Evolutionary conservation across 2,113 vertebrate species (phyloP).

Genomic region (Calyptomena viridis): DNA sequence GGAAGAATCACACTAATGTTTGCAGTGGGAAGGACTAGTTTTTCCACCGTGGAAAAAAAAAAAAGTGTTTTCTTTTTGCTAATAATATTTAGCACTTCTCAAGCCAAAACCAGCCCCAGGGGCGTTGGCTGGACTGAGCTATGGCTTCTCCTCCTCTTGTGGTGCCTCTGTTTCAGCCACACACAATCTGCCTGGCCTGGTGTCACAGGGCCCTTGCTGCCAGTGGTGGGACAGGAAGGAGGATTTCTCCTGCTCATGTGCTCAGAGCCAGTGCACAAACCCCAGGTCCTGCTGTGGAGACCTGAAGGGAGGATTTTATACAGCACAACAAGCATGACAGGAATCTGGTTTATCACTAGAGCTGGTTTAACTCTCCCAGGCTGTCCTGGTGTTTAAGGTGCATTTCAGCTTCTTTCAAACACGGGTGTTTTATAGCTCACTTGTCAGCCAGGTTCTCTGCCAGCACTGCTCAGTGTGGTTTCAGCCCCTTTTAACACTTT

Average conservation of each 20-base stretch:
- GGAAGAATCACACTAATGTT: background rate
- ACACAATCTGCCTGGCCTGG: background rate
- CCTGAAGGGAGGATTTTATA: background rate
- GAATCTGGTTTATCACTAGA: background rate
- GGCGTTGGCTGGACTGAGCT: background rate
- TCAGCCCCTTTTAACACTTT: background rate
- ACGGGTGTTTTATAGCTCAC: background rate
- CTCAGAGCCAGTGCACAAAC: background rate
- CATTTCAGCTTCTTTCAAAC: background rate
- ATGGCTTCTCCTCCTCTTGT: background rate
- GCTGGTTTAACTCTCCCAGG: background rate
- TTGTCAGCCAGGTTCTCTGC: background rate
- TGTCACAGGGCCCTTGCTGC: accelerated
- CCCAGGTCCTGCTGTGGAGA: background rate
- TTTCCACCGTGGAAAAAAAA: background rate
- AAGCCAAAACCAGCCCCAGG: background rate
- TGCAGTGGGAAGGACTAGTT: background rate
- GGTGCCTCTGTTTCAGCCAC: background rate
- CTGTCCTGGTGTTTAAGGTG: background rate
- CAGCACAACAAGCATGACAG: background rate
- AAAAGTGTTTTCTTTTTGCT: background rate
- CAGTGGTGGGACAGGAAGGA: accelerated
- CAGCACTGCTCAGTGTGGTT: background rate
- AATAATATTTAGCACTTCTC: background rate
- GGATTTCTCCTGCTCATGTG: background rate